Evolutionary conservation across 2,888 invertebrate genomes (phyloP).

Genomic region (Laothoe populi): DNA sequence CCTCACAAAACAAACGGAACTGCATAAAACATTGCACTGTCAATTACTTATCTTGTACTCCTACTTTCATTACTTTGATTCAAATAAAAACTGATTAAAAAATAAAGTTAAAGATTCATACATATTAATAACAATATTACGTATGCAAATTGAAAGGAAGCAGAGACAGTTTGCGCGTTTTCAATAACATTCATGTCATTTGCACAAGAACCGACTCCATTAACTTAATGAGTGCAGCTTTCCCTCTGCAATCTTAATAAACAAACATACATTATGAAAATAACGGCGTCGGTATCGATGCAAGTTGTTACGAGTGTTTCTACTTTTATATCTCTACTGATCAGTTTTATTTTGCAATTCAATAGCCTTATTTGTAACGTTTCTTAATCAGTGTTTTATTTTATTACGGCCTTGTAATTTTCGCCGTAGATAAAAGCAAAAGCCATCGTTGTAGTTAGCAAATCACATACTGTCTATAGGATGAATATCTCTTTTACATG

Average conservation of each 20-base stretch:
- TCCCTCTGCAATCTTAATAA: constrained; percentile 39
- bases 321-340: constrained; percentile 15
- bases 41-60: not conserved
- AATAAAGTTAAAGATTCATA: constrained; percentile 4
- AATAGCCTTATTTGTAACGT: not conserved
- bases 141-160: constrained; percentile 21
- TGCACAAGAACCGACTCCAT: constrained; percentile 24
- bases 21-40: not conserved
- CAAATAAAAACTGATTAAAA: constrained; percentile 4
- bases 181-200: constrained; percentile 22
- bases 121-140: constrained; percentile 12
- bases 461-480: too few relatives aligned
- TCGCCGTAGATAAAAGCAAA: too few relatives aligned
- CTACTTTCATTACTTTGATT: not conserved
- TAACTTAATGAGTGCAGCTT: constrained; percentile 44
- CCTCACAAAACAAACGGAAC: not conserved
- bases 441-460: too few relatives aligned
- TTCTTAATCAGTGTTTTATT: not conserved
- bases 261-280: constrained; percentile 19
- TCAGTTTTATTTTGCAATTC: not conserved
- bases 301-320: not conserved
- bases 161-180: constrained; percentile 19
- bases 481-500: too few relatives aligned
- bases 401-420: too few relatives aligned
- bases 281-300: constrained; percentile 7